These are phyloP conservation scores for Choreutis nemorana DNA, from an alignment of 2,888 invertebrate genomes.

Conservation along the genomic window DNA sequence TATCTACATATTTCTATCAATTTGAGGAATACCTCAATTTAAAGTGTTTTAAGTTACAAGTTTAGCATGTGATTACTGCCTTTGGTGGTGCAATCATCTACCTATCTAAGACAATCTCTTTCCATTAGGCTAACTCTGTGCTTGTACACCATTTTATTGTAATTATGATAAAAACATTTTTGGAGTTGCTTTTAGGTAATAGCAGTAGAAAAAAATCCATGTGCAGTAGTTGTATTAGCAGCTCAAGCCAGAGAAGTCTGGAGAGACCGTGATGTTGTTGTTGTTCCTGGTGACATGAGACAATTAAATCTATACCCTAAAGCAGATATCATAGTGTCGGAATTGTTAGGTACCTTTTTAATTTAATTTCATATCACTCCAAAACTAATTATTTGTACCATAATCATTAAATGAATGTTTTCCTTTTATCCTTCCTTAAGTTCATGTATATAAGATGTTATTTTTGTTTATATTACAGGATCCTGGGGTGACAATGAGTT, in stretches of 20 bases:
- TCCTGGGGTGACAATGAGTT: constrained; percentile 99
- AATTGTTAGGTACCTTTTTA: constrained; percentile 76
- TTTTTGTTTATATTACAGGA: constrained; percentile 32
- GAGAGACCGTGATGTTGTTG: constrained; percentile 75
- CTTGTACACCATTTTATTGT: no score
- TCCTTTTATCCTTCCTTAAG: no score
- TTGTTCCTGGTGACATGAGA: constrained; percentile 89
- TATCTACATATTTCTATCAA: no score
- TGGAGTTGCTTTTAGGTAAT: constrained; percentile 64
- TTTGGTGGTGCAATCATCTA: no score
- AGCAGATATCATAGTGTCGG: constrained; percentile 96
- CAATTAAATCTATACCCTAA: constrained; percentile 80
- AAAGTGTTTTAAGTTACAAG: no score
- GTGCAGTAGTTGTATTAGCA: constrained; percentile 86
- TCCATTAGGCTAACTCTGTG: no score
- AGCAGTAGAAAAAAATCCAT: constrained; percentile 98
- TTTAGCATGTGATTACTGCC: no score
- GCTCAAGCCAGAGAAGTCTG: constrained; percentile 81
- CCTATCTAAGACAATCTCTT: no score
- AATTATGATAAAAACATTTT: no score
- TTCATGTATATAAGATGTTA: neutral
- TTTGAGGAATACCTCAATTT: no score
- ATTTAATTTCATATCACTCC: neutral
- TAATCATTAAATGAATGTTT: neutral
- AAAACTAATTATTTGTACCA: neutral